Evolutionary conservation across 2,888 invertebrate genomes (phyloP).

Genomic region (Orthosia gracilis): DNA sequence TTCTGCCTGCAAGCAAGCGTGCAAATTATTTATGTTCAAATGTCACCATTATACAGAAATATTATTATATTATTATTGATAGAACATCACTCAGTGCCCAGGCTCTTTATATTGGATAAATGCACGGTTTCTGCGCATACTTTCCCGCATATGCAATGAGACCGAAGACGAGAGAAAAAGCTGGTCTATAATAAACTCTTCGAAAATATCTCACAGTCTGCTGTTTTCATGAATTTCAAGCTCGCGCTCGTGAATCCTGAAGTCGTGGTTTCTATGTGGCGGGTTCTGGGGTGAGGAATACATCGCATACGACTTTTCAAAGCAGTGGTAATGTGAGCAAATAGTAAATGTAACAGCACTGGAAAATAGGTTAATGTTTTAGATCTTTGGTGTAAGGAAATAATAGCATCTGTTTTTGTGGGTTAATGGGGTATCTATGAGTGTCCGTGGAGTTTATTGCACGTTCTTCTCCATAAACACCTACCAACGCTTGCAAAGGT

Average conservation of each 20-base stretch:
- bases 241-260: not conserved
- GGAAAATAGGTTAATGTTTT: slow-evolving; percentile 27
- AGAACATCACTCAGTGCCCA: too few relatives aligned
- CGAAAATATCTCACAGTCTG: not conserved
- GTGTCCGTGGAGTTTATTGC: too few relatives aligned
- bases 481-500: too few relatives aligned
- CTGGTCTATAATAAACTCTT: not conserved
- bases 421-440: not conserved
- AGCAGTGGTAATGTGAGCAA: slow-evolving; percentile 36
- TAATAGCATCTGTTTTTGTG: not conserved
- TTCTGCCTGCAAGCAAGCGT: too few relatives aligned
- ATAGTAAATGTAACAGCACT: slow-evolving; percentile 25
- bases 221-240: slow-evolving; percentile 35
- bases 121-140: too few relatives aligned
- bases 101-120: too few relatives aligned
- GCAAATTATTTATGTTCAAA: too few relatives aligned
- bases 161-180: too few relatives aligned
- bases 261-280: not conserved
- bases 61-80: too few relatives aligned
- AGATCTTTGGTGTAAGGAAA: slow-evolving; percentile 7
- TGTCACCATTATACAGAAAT: too few relatives aligned
- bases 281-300: slow-evolving; percentile 8
- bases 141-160: too few relatives aligned
- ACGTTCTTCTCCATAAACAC: too few relatives aligned
- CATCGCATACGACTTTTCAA: slow-evolving; percentile 25